These are phyloP conservation scores for Acrobeloides nanus DNA, from an alignment of 2,888 invertebrate species.

Conservation along the genomic window DNA sequence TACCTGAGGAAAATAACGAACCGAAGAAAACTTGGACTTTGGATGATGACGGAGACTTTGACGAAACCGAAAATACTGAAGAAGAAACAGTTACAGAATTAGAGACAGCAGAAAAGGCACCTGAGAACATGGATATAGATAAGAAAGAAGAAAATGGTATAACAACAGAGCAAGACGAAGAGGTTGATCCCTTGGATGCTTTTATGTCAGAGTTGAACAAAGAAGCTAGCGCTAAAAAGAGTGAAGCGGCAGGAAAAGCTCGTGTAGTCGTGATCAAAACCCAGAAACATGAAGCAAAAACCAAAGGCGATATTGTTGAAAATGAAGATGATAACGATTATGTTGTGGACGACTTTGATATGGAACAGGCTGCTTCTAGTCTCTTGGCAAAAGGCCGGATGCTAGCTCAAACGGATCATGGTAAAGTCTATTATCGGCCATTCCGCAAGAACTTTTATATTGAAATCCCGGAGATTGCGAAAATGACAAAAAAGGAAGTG, in stretches of 20 bases:
- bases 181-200: conserved; percentile 90
- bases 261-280: conserved; percentile 14
- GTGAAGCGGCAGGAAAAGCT: conserved; percentile 6
- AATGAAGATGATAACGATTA: conserved; percentile 88
- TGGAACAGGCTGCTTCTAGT: conserved; percentile 35
- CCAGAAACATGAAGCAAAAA: conserved; percentile 19
- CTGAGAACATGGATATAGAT: no score
- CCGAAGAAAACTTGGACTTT: neutral
- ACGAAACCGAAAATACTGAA: neutral
- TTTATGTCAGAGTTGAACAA: conserved; percentile 69
- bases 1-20: conserved; percentile 1
- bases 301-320: conserved; percentile 93
- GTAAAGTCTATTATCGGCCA: conserved; percentile 74
- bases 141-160: conserved; percentile 5
- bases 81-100: neutral
- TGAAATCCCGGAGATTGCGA: conserved; percentile 83
- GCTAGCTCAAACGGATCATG: conserved; percentile 78
- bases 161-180: conserved; percentile 53
- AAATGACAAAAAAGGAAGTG: conserved; percentile 72
- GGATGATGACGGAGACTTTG: neutral
- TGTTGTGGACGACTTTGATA: conserved; percentile 47
- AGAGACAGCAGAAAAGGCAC: neutral
- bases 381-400: conserved; percentile 53
- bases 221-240: conserved; percentile 13
- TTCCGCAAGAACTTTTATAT: conserved; percentile 94